phyloP scores from a whole-genome alignment of 2,797 vertebrate genomes.

The Mormyrus hasselquistii region DNA sequence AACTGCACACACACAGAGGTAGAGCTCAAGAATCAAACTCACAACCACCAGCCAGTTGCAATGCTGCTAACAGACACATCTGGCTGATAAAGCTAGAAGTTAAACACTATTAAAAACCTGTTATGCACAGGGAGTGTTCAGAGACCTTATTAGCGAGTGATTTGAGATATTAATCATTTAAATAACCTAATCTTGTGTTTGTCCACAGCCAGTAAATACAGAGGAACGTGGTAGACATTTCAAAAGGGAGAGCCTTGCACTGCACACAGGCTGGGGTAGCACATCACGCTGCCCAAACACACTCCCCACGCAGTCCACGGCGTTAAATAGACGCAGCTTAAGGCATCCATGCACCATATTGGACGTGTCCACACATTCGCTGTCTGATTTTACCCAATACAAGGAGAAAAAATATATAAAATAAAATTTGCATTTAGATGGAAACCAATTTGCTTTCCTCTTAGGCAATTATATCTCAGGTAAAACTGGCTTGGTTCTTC shows the following conservation, averaged over 20 bases:
- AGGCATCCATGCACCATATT: background rate
- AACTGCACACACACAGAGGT: background rate
- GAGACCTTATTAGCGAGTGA: conserved; percentile 1
- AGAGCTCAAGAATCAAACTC: background rate
- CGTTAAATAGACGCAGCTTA: conserved; percentile 4
- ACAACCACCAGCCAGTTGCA: background rate
- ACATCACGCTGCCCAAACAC: background rate
- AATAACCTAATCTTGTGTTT: background rate
- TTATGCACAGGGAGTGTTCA: background rate
- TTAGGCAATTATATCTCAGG: conserved; percentile 38
- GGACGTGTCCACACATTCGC: conserved; percentile 14
- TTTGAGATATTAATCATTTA: background rate
- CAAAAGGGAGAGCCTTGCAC: background rate
- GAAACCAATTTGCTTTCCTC: conserved; percentile 46
- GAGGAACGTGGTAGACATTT: background rate
- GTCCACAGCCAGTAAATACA: background rate
- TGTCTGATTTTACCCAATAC: conserved; percentile 21
- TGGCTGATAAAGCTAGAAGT: background rate
- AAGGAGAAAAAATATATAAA: conserved; percentile 18
- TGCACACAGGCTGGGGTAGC: background rate
- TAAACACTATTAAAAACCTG: background rate
- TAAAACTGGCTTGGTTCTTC: conserved; percentile 33
- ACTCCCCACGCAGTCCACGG: background rate
- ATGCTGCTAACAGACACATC: background rate
- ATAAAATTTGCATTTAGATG: conserved; percentile 51